Evolutionary conservation across 2,888 invertebrate genomes (phyloP), one percentile per base, ranked within the genome.

Genomic region (Cerceris rybyensis): DNA sequence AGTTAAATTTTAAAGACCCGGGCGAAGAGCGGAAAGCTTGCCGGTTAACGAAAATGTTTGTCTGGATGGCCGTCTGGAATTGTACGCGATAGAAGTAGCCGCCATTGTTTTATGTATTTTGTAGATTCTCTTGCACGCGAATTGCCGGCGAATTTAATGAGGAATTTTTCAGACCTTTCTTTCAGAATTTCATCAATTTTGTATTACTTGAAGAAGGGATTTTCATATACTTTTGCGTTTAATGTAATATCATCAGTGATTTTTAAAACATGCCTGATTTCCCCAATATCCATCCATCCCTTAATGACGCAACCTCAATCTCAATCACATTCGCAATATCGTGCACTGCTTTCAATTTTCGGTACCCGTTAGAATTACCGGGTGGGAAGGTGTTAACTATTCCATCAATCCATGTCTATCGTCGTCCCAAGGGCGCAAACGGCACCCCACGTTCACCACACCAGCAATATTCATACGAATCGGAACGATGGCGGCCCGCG

Each of bases 401-500:
- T 11, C 46, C 46, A 8, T 11, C 46, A 11, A 46, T 39, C 61
- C 54, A n/a, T 41, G 52, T 14, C 54, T 54, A 28, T 68, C 55
- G 41, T 52, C 16, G 6, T 16, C 55, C 57, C 9, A 28, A 41
- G 46, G 6, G 28, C 39, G 58, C 52, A 68, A 49, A 49, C 16
- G 11, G 28, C 16, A 43, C 50, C 71, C 57, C 70, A 41, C 49
- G 59, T 72, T 50, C 60, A 13, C 50, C 55, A 41, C 49, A 16
- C 55, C 46, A 54, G 41, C 17, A 58, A 42, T 14, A 74, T 74
- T 74, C 68, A 69, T 57, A 39, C 73, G 63, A 50, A 50, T 50
- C 42, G 17, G 16, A 58, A n/a, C 13, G 16, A 17, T 60, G 46
- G 71, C 42, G 42, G 14, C 17, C 16, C 14, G 39, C 43, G 28